A percentile compares a stretch with the other conserved stretches of the same genome.
Evolutionary conservation across 2,113 vertebrate species (phyloP).

Genomic region (Centrocercus urophasianus): DNA sequence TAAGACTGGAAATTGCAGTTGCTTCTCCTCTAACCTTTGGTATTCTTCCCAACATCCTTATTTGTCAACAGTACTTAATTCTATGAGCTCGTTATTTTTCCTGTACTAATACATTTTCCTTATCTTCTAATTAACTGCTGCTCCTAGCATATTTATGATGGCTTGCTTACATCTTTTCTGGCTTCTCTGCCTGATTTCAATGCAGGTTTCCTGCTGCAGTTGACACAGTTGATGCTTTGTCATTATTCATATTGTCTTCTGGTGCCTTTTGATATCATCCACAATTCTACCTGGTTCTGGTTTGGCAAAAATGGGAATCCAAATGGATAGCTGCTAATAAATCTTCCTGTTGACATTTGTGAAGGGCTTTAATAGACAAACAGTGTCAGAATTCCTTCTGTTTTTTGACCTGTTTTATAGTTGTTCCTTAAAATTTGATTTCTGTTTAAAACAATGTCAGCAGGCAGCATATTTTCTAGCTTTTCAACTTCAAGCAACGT

Average conservation of each 20-base stretch:
- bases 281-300: neutral
- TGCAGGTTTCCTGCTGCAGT: neutral
- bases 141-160: conserved; percentile 34
- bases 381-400: neutral
- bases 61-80: conserved; percentile 40
- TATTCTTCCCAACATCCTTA: neutral
- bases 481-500: neutral
- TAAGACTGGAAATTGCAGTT: conserved; percentile 33
- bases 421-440: neutral
- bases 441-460: neutral
- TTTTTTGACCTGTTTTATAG: neutral
- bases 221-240: neutral
- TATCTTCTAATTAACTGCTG: conserved; percentile 65
- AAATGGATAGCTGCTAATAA: neutral
- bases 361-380: neutral
- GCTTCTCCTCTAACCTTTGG: conserved; percentile 34
- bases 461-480: neutral
- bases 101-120: conserved; percentile 42
- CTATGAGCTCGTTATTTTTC: conserved; percentile 66
- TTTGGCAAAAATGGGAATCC: neutral
- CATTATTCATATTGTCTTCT: neutral
- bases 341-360: neutral
- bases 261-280: neutral
- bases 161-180: neutral
- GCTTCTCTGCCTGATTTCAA: neutral